Evolutionary conservation across 2,797 vertebrate species (phyloP).

Genomic region (Rhinella marina): DNA sequence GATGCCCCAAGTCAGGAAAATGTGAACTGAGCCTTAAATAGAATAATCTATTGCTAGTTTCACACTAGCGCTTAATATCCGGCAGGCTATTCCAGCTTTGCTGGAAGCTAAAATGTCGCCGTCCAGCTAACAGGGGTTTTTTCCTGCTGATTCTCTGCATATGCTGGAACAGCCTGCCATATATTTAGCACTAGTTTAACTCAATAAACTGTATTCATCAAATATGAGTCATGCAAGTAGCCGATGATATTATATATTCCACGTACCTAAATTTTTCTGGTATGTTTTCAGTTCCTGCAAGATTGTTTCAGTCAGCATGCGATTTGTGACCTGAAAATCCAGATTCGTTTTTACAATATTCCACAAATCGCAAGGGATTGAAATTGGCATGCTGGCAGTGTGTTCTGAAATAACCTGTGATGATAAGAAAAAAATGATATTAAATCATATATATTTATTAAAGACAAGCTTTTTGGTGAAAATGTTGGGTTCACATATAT

Average conservation of each 20-base stretch:
- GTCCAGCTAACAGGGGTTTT: too few relatives aligned
- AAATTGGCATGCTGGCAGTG: constrained; percentile 4
- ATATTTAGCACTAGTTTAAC: too few relatives aligned
- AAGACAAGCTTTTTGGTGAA: neutral
- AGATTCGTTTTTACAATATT: constrained; percentile 29
- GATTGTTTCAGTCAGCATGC: neutral
- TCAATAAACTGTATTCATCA: too few relatives aligned
- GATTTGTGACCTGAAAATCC: neutral
- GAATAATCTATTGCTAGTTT: too few relatives aligned
- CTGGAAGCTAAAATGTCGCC: too few relatives aligned
- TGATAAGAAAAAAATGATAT: neutral
- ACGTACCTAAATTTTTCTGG: constrained; percentile 41
- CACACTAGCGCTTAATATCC: too few relatives aligned
- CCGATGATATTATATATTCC: neutral
- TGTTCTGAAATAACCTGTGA: constrained; percentile 32
- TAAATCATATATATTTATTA: neutral
- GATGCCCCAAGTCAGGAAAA: too few relatives aligned
- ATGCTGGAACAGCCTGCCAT: too few relatives aligned
- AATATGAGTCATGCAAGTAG: neutral
- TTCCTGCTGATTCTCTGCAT: too few relatives aligned
- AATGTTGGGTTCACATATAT: neutral
- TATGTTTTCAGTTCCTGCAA: constrained; percentile 25
- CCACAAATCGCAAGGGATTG: constrained; percentile 30
- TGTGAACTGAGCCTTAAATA: too few relatives aligned
- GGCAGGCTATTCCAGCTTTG: too few relatives aligned